A percentile compares a stretch with the other conserved stretches of the same genome.
phyloP scores from a whole-genome alignment of 2,888 invertebrate species.

The Galerucella pusilla region DNA sequence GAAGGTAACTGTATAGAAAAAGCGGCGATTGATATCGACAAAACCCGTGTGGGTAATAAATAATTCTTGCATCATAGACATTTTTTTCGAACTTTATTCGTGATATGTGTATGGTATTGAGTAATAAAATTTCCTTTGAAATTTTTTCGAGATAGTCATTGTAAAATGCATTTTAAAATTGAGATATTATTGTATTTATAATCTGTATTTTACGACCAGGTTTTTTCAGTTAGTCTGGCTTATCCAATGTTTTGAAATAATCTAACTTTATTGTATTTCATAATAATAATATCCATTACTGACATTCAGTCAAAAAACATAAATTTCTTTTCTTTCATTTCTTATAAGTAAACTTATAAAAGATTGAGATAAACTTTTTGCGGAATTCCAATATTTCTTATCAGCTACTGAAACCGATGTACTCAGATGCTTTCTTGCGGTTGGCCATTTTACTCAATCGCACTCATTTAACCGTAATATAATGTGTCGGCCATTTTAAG shows the following conservation, averaged over 20 bases:
- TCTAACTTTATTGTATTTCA: no score
- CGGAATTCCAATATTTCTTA: constrained; percentile 6
- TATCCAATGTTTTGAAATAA: no score
- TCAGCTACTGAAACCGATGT: constrained; percentile 11
- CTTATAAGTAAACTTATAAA: no score
- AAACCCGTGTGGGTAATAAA: constrained; percentile 23
- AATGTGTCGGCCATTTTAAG: constrained; percentile 33
- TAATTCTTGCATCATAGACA: constrained; percentile 24
- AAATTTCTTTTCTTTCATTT: no score
- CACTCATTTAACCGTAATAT: constrained; percentile 18
- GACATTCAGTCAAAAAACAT: no score
- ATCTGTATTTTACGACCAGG: no score
- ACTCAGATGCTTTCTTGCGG: not conserved
- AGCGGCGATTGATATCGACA: constrained; percentile 14
- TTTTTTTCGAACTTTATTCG: constrained; percentile 23
- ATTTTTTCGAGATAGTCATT: not conserved
- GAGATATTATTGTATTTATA: not conserved
- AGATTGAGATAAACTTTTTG: not conserved
- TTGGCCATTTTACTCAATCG: constrained; percentile 10
- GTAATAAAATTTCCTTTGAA: constrained; percentile 27
- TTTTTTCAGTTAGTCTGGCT: no score
- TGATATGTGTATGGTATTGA: constrained; percentile 22
- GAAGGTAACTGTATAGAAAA: constrained; percentile 27
- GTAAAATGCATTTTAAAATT: not conserved
- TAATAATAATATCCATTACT: no score